Conservation (phyloP, 2,113 vertebrate species). For the Turnix velox region DNA sequence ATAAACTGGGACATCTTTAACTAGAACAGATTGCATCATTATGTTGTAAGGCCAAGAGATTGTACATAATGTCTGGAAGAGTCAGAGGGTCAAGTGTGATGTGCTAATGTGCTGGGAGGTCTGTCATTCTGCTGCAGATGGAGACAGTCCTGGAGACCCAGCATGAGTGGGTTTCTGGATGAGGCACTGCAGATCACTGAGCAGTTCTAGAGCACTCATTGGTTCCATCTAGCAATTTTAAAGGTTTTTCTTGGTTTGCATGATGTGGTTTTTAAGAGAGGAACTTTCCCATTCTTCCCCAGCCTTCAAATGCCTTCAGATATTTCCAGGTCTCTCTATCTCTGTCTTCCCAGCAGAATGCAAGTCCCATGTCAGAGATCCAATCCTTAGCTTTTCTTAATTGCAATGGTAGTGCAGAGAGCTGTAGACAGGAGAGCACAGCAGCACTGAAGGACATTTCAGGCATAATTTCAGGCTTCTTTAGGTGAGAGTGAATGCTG, state of each 20-base stretch:
- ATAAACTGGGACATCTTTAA: too few species aligned
- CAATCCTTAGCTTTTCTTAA: background rate
- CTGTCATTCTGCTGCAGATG: background rate
- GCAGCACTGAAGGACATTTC: background rate
- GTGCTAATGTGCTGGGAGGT: background rate
- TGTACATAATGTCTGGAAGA: background rate
- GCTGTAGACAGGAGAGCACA: background rate
- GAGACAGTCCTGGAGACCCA: too few species aligned
- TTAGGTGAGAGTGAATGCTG: background rate
- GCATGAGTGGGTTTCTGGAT: background rate
- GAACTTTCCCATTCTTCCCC: background rate
- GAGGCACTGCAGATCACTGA: background rate
- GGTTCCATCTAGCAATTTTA: background rate
- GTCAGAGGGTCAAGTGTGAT: too few species aligned
- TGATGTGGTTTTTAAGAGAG: background rate
- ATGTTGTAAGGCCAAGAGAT: background rate
- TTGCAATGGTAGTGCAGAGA: background rate
- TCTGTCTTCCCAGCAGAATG: background rate
- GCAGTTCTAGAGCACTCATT: background rate
- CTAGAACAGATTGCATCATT: too few species aligned
- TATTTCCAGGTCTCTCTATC: background rate
- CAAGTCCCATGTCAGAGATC: background rate
- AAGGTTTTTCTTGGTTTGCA: background rate
- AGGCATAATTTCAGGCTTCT: background rate
- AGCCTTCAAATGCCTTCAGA: background rate